A percentile compares a stretch with the other conserved stretches of the same genome.
Conservation (phyloP, 2,888 invertebrate species). For the Gasteruption jaculator region DNA sequence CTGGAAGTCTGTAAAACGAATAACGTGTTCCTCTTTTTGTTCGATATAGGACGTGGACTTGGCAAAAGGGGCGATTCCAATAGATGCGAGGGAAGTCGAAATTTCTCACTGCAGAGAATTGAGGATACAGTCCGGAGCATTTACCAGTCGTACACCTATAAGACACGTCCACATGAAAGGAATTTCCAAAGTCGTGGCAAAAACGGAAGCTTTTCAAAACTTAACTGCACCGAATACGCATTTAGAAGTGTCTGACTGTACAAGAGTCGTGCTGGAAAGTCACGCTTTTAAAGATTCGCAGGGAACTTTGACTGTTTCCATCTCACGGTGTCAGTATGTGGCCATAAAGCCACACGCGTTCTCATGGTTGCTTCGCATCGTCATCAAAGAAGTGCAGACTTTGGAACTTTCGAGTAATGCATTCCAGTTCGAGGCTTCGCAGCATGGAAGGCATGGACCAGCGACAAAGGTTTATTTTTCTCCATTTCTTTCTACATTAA, state of each 20-base stretch:
- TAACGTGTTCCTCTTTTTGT: too few species aligned
- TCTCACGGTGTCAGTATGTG: slow-evolving; percentile 58
- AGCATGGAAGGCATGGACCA: slow-evolving; percentile 63
- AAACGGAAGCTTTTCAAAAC: slow-evolving; percentile 60
- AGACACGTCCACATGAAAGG: slow-evolving; percentile 57
- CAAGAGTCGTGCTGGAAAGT: slow-evolving; percentile 59
- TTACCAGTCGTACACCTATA: slow-evolving; percentile 57
- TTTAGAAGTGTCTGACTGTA: slow-evolving; percentile 60
- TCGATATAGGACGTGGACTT: slow-evolving; percentile 45
- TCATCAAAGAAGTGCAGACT: slow-evolving; percentile 57
- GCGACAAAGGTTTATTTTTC: slow-evolving; percentile 47
- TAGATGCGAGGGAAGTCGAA: slow-evolving; percentile 58
- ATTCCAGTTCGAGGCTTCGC: slow-evolving; percentile 61
- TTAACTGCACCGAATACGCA: slow-evolving; percentile 59
- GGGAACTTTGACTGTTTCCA: slow-evolving; percentile 62
- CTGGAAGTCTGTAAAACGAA: too few species aligned
- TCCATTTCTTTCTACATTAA: slow-evolving; percentile 4
- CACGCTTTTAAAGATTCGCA: slow-evolving; percentile 62
- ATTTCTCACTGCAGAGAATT: slow-evolving; percentile 58
- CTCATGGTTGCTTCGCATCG: slow-evolving; percentile 62
- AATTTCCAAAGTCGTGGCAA: slow-evolving; percentile 56
- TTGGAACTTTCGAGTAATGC: slow-evolving; percentile 60
- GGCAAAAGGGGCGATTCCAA: slow-evolving; percentile 56
- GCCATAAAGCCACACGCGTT: slow-evolving; percentile 62
- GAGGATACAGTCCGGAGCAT: slow-evolving; percentile 57